Percentiles rank a stretch among this genome's conserved stretches.
phyloP scores from a whole-genome alignment of 2,797 vertebrate genomes.

The Anguilla megastoma region DNA sequence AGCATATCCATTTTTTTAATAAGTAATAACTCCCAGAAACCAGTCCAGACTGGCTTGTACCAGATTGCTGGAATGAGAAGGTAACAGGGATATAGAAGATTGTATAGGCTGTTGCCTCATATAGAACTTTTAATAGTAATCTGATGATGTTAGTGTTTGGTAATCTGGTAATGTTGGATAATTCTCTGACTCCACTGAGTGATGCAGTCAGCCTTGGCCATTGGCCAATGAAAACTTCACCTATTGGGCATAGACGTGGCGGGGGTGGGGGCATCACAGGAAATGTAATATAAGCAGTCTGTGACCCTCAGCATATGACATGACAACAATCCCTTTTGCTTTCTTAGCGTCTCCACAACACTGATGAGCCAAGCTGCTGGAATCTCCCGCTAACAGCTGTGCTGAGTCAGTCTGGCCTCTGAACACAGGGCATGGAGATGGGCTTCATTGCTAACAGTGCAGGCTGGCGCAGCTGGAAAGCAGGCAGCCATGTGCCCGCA shows the following conservation, averaged over 20 bases:
- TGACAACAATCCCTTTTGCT: neutral
- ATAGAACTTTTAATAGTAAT: neutral
- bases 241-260: neutral
- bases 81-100: neutral
- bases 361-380: conserved; percentile 2
- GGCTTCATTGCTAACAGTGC: neutral
- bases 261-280: neutral
- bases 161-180: conserved; percentile 2
- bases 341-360: conserved; percentile 14
- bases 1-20: neutral
- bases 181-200: neutral
- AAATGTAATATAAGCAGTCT: conserved; percentile 8
- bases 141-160: neutral
- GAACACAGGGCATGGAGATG: neutral
- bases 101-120: neutral
- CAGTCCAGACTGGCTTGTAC: neutral
- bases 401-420: neutral
- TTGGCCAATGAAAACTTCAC: neutral
- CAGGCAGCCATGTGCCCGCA: neutral
- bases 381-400: conserved; percentile 45
- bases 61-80: neutral
- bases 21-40: neutral
- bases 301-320: conserved; percentile 11
- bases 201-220: neutral
- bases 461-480: neutral